Evolutionary conservation across 2,797 vertebrate species (phyloP).

Genomic region (Pithecia hirsuta): DNA sequence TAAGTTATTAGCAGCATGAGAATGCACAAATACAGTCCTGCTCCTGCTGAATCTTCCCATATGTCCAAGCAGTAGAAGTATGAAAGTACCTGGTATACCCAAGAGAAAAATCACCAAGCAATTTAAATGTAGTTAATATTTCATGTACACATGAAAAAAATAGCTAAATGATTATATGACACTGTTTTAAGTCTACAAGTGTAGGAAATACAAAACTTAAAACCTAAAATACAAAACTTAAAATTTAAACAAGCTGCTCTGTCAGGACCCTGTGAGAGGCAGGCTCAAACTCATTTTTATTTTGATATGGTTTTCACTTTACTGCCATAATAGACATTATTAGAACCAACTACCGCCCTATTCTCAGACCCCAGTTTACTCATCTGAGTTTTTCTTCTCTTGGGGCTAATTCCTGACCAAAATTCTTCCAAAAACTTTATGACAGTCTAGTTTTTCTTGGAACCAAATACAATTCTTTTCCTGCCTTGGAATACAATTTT

Average conservation of each 20-base stretch:
- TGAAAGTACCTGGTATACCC: neutral
- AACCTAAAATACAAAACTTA: too few relatives aligned
- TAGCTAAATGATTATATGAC: neutral
- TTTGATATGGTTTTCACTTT: neutral
- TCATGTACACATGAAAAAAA: neutral
- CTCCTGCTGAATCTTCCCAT: neutral
- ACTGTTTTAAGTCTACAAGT: neutral
- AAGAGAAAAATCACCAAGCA: neutral
- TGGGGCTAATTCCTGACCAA: neutral
- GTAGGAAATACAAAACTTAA: neutral
- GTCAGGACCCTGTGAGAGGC: neutral
- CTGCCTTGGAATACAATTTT: neutral
- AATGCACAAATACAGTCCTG: neutral
- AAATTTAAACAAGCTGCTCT: neutral
- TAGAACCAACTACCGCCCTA: neutral
- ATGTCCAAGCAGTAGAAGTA: accelerated
- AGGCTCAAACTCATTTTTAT: neutral
- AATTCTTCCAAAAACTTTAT: neutral
- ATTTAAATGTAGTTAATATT: neutral
- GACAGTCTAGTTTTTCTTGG: neutral
- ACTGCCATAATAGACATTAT: neutral
- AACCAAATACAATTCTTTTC: neutral
- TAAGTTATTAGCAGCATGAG: neutral
- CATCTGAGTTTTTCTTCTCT: neutral
- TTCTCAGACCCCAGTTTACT: neutral